A percentile compares a stretch with the other conserved stretches of the same genome.
These are phyloP conservation scores for Meteorus colon DNA, from an alignment of 2,888 invertebrate genomes.

Conservation along the genomic window DNA sequence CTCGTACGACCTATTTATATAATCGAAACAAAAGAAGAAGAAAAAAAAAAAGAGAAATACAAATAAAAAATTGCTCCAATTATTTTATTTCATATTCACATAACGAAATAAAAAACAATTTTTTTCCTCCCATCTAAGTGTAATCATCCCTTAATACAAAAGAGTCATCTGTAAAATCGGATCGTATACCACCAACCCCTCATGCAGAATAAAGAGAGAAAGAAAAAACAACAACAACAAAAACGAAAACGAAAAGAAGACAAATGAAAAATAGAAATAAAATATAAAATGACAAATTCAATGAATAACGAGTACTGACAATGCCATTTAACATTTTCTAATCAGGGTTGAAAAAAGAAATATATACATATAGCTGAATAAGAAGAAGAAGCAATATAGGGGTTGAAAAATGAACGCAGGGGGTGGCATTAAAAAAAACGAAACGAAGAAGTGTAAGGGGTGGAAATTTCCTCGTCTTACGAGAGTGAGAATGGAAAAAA, in stretches of 20 bases:
- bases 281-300: conserved; percentile 33
- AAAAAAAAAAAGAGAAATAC: not conserved
- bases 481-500: not conserved
- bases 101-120: not conserved
- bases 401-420: conserved; percentile 63
- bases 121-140: not conserved
- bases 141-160: conserved; percentile 4
- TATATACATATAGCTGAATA: not conserved
- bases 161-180: conserved; percentile 2
- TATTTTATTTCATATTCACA: not conserved
- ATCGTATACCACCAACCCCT: not conserved
- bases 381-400: conserved; percentile 35
- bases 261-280: conserved; percentile 22
- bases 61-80: conserved; percentile 1
- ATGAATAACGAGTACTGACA: conserved; percentile 57
- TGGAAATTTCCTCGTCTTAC: conserved; percentile 19
- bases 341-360: conserved; percentile 51
- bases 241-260: not conserved
- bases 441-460: conserved; percentile 65
- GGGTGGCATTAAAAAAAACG: conserved; percentile 65
- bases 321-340: conserved; percentile 62
- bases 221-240: too few relatives aligned
- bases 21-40: not conserved
- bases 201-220: not conserved
- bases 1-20: conserved; percentile 1